Base-by-base conservation (phyloP, 2,888 invertebrate species). In the Adela reaumurella region DNA sequence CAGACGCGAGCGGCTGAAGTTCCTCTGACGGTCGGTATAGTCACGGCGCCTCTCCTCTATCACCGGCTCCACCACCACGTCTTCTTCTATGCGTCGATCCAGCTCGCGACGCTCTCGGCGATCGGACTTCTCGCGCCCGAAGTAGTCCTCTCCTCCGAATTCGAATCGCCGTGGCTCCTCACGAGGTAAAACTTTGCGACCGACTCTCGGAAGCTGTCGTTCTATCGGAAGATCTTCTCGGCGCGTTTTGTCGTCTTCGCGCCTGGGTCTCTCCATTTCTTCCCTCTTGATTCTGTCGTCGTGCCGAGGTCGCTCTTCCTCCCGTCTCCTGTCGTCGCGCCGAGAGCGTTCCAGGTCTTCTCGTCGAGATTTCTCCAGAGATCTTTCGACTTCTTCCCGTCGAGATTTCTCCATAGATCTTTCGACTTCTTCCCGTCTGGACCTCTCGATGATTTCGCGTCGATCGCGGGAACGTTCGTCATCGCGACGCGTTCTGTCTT, bases 1-100 rank as follows among this genome's bases (percentile, higher is more conserved):
- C 46, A 78, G 54, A 42, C 78, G 67, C n/a, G 78, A 74, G 53
- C 78, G 77, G 45, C 76, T 76, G 61, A 78, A 77, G 3, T 72
- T 74, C 45, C 77, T 59, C 55, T 78, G 78, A 44, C 76, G 61
- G 53, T 78, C 78, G 19, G 57, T 69, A 74, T 74, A 78, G 48
- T 77, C 73, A 20, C 76, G 60, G 53, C 74, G 65, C 51, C 77
- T 62, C 0, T 74, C 68, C 18, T 76, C 77, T 10, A 77, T 67
- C 2, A 74, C 70, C 16, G 78, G 77, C 53, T 78, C 78, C 19
- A 77, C 73, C 24, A 76, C 63, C 51, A 78, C 78, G 50, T 78
- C 78, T 48, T 78, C 78, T 2, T 77, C 77, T 41, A 77, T 71
- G 49, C 76, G 76, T 20, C 74, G 62, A 52, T 77, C 77, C 28